Base-by-base conservation (phyloP, 2,113 vertebrate species). In the Athene cunicularia region DNA sequence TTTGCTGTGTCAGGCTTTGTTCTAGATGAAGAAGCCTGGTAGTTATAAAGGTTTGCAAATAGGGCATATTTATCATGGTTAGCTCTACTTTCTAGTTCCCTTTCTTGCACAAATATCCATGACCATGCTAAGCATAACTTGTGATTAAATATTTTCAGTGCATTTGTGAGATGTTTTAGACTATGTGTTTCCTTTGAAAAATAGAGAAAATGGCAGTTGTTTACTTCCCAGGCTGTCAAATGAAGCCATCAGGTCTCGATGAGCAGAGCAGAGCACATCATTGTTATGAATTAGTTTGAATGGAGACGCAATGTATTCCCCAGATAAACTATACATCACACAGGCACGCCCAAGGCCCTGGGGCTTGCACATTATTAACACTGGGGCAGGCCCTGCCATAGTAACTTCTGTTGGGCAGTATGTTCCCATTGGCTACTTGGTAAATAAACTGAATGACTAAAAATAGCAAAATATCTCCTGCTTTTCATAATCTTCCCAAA, bases 1-100 rank as follows among this genome's bases (percentile, higher is more conserved):
- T 98, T 98, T 98, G 98, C 98, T 98, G 97, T 96, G 97, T 98
- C 98, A 98, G 98, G 94, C 92, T 98, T 98, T 98, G 98, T 98
- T 98, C 97, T 98, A 97, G 97, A 95, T 95, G 97, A 98, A 96
- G 97, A 96, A 97, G 60, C 96, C 0, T 50, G 94, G 67, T 96
- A 97, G 94, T 97, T 98, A 93, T 72, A 98, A 97, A 97, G 95
- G 97, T 97, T 98, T 98, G 93, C 84, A 98, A 98, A 98, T 97
- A 96, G 91, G 50, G 80, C 47, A 28, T 97, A 98, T 98, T 98
- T 98, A 97, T 98, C 98, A 98, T 93, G 85, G 91, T 98, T 98
- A 98, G 82, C 82, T 95, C 86, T 80, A 95, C 90, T 92, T 96
- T 80, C 83, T 85, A 92, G 88, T 87, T 95, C 80, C 71, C 63